Conservation (phyloP, 2,113 vertebrate genomes). For the Suricata suricatta region DNA sequence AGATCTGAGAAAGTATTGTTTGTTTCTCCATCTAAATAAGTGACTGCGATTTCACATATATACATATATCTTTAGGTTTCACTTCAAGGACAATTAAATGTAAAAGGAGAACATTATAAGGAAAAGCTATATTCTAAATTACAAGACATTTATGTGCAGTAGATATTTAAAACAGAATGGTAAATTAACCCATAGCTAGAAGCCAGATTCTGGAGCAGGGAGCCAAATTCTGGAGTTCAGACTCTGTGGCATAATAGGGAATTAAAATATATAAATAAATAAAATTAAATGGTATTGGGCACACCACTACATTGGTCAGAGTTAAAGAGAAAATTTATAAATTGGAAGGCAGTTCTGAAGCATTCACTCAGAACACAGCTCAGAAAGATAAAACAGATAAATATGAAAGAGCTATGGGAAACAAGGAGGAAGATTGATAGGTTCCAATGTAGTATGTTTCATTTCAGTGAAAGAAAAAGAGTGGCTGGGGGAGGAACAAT, state of each 20-base stretch:
- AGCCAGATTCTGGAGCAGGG: not conserved
- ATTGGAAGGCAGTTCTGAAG: not conserved
- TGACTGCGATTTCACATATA: not conserved
- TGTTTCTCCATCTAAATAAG: constrained; percentile 4
- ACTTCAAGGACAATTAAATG: not conserved
- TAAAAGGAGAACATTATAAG: not conserved
- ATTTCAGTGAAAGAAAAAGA: not conserved
- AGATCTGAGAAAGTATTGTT: not conserved
- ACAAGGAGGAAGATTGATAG: not conserved
- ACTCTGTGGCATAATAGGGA: not conserved
- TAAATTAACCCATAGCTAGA: not conserved
- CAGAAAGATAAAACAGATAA: not conserved
- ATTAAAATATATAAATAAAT: not conserved
- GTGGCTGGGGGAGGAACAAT: not conserved
- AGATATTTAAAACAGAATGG: not conserved
- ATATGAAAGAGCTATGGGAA: not conserved
- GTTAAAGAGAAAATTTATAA: constrained; percentile 5
- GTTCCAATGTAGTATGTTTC: not conserved
- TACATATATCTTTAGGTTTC: not conserved
- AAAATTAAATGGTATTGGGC: not conserved
- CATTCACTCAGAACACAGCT: not conserved
- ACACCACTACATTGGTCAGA: not conserved
- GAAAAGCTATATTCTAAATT: not conserved
- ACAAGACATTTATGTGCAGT: not conserved
- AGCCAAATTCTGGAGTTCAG: not conserved